These are phyloP conservation scores for Entomobrya proxima DNA, from an alignment of 2,888 invertebrate species.

Conservation along the genomic window DNA sequence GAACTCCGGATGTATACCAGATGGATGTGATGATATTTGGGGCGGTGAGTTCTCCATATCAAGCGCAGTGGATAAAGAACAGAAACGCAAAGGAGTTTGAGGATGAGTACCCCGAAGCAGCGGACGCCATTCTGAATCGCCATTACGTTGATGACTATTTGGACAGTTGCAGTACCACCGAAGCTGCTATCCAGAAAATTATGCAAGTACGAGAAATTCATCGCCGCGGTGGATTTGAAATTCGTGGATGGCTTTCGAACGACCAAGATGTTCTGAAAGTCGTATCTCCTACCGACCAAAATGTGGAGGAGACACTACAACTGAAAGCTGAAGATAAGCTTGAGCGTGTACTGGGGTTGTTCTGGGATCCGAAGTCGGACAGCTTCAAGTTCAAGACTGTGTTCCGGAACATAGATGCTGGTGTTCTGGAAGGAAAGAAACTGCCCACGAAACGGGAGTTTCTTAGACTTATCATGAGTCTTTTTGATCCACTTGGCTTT, in stretches of 20 bases:
- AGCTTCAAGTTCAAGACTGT: neutral
- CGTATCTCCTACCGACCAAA: neutral
- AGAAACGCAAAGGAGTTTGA: slow-evolving; percentile 26
- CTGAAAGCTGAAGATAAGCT: neutral
- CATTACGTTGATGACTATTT: slow-evolving; percentile 60
- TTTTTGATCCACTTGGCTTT: neutral
- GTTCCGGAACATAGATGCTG: neutral
- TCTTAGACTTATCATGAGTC: neutral
- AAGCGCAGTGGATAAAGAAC: slow-evolving; percentile 44
- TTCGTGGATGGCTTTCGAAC: slow-evolving; percentile 36
- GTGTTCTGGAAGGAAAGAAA: neutral
- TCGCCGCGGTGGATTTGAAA: slow-evolving; percentile 40
- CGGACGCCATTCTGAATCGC: neutral
- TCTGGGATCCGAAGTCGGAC: neutral
- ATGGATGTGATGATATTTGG: slow-evolving; percentile 59
- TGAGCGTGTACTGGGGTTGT: neutral
- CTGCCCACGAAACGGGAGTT: neutral
- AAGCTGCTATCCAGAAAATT: neutral
- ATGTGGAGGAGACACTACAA: neutral
- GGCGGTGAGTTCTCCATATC: slow-evolving; percentile 51
- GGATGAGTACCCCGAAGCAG: slow-evolving; percentile 31
- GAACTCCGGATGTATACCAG: neutral
- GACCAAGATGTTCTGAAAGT: neutral
- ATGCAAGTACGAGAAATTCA: neutral
- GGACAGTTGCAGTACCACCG: neutral